Percentiles rank a stretch among this genome's conserved stretches.
Evolutionary conservation across 2,113 vertebrate genomes (phyloP).

Genomic region (Orcinus orca): DNA sequence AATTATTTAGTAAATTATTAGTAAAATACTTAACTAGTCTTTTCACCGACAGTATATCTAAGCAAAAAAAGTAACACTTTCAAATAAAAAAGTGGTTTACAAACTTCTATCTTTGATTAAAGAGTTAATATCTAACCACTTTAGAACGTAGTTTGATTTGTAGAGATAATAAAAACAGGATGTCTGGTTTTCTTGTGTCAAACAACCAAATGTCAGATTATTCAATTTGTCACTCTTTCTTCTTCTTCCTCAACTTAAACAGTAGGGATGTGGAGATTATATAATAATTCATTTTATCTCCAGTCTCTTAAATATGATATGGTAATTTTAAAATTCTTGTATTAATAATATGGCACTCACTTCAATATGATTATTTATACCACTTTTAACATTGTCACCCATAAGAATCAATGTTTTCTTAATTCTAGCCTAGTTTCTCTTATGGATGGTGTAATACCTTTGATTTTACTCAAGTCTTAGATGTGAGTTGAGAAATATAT

Average conservation of each 20-base stretch:
- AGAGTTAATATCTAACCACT: background rate
- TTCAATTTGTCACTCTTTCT: background rate
- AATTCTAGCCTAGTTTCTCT: background rate
- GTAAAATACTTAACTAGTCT: background rate
- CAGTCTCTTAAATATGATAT: background rate
- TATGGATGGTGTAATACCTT: accelerated
- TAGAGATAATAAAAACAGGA: background rate
- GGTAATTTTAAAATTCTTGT: background rate
- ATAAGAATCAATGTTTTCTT: background rate
- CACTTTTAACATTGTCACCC: background rate
- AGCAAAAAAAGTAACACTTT: background rate
- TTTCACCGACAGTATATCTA: background rate
- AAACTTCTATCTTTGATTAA: background rate
- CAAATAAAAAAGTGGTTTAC: background rate
- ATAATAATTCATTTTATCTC: background rate
- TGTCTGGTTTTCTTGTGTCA: background rate
- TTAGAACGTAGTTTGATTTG: background rate
- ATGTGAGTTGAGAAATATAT: background rate
- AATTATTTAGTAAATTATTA: background rate
- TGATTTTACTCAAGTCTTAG: background rate
- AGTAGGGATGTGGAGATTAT: background rate
- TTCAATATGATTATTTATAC: background rate
- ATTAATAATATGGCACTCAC: background rate
- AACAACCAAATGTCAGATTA: background rate
- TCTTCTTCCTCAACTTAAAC: background rate